Conservation (phyloP, 2,113 vertebrate genomes). For the Rhizomys pruinosus region DNA sequence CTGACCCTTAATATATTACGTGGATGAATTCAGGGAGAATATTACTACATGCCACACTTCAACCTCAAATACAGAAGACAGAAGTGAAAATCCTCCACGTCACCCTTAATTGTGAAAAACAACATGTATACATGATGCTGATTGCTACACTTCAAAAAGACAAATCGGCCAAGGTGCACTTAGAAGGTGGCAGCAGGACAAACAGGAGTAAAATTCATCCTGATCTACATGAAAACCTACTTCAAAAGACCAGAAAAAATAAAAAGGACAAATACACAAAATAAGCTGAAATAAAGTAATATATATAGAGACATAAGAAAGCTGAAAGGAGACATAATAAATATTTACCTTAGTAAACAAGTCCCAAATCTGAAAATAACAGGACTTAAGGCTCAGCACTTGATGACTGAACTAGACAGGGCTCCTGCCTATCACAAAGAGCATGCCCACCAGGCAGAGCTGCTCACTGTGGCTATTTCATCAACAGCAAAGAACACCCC, state of each 20-base stretch:
- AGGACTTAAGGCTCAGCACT: not conserved
- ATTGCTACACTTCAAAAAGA: not conserved
- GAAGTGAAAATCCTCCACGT: not conserved
- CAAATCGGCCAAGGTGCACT: not conserved
- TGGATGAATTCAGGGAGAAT: not conserved
- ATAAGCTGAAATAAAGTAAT: not conserved
- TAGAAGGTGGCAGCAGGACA: not conserved
- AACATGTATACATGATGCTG: not conserved
- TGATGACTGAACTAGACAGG: not conserved
- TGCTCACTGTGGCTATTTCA: not conserved
- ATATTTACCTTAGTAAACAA: constrained; percentile 47
- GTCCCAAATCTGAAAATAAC: not conserved
- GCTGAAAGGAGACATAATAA: not conserved
- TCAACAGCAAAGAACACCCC: not conserved
- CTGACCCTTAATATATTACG: not conserved
- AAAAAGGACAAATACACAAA: not conserved
- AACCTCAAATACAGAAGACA: constrained; percentile 31
- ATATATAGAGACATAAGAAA: not conserved
- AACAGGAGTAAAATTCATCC: not conserved
- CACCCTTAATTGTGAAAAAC: not conserved
- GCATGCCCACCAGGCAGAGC: not conserved
- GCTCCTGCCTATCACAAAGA: not conserved
- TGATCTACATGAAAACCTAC: not conserved
- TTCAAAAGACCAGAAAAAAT: not conserved
- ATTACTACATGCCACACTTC: not conserved